Evolutionary conservation across 2,113 vertebrate genomes (phyloP).

Genomic region (Takifugu bimaculatus): DNA sequence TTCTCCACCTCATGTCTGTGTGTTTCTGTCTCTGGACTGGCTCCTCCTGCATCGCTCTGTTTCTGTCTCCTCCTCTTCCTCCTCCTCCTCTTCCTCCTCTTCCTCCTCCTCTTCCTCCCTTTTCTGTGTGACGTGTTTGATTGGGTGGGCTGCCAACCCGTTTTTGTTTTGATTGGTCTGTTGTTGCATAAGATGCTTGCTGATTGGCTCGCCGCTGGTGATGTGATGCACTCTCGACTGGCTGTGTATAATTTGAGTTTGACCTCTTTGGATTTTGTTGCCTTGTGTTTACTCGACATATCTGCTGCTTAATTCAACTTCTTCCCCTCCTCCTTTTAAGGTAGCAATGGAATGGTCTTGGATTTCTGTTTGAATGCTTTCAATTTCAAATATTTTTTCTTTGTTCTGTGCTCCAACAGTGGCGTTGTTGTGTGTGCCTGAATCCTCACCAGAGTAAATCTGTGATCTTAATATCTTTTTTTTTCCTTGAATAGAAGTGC

Average conservation of each 20-base stretch:
- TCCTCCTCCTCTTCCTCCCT: constrained; percentile 35
- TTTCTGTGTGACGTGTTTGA: constrained; percentile 67
- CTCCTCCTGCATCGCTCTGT: constrained; percentile 67
- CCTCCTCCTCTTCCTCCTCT: constrained; percentile 5
- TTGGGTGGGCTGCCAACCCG: constrained; percentile 66
- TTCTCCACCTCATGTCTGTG: constrained; percentile 60
- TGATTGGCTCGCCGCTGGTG: constrained; percentile 75
- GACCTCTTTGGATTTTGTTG: constrained; percentile 69
- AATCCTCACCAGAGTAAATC: constrained; percentile 58
- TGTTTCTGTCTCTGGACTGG: constrained; percentile 71
- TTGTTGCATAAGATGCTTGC: constrained; percentile 79
- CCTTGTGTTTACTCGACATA: constrained; percentile 69
- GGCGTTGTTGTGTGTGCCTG: constrained; percentile 65
- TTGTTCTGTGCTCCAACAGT: constrained; percentile 60
- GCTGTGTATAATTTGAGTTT: constrained; percentile 74
- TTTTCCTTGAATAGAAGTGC: constrained; percentile 63
- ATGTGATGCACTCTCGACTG: constrained; percentile 72
- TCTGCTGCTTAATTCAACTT: constrained; percentile 71
- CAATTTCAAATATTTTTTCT: constrained; percentile 23
- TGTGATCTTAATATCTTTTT: constrained; percentile 56
- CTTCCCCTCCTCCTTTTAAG: constrained; percentile 52
- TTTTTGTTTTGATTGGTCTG: constrained; percentile 68
- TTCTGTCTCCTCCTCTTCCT: constrained; percentile 57
- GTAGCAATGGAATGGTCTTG: constrained; percentile 63
- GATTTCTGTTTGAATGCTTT: constrained; percentile 71